A percentile compares a stretch with the other conserved stretches of the same genome.
Evolutionary conservation across 1,140 invertebrate species (phyloP).

Genomic region (Portunus trituberculatus): DNA sequence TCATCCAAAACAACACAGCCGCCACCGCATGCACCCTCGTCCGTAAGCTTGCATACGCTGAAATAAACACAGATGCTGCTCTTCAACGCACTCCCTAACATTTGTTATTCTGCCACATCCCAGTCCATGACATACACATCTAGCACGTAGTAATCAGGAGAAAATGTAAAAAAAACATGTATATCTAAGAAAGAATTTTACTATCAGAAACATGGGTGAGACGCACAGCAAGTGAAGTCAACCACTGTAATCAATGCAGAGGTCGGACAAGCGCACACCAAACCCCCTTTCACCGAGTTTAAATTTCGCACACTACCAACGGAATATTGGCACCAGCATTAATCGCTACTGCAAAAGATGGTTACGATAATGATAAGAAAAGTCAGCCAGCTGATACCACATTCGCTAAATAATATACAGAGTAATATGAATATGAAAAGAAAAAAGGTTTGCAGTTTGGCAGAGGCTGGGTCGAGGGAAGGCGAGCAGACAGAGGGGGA

Average conservation of each 20-base stretch:
- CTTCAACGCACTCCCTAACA: background rate
- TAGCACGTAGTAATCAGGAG: too few species aligned
- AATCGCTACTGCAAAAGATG: background rate
- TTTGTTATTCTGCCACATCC: background rate
- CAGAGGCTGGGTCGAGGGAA: background rate
- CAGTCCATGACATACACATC: background rate
- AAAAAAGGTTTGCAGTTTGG: background rate
- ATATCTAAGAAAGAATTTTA: background rate
- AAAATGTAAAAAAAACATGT: too few species aligned
- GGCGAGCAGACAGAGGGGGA: background rate
- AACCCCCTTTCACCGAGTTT: background rate
- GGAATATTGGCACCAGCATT: background rate
- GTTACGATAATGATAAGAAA: background rate
- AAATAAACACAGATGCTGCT: background rate
- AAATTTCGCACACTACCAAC: background rate
- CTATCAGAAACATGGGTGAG: background rate
- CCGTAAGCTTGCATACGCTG: background rate
- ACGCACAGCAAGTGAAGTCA: background rate
- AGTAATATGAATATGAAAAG: too few species aligned
- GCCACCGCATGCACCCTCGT: background rate
- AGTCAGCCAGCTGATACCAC: background rate
- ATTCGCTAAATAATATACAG: background rate
- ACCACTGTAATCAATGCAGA: slow-evolving; percentile 1
- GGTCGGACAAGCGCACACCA: background rate
- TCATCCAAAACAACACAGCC: slow-evolving; percentile 8